These are phyloP conservation scores for Temnothorax nylanderi DNA, from an alignment of 1,140 invertebrate genomes.

Conservation along the genomic window DNA sequence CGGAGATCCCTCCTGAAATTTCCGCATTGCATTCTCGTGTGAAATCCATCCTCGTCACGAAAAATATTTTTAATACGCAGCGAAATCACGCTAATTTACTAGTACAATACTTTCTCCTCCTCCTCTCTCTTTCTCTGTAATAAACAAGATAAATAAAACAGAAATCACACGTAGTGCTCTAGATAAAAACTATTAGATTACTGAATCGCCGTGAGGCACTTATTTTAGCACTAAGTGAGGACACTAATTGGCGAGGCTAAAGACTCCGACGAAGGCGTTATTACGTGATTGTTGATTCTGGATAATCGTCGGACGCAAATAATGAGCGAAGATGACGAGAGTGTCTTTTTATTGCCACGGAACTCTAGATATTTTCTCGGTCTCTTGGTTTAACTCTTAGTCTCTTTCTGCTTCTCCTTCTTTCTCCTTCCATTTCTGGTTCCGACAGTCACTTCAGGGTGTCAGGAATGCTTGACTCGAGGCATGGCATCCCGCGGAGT, in stretches of 20 bases:
- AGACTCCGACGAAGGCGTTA: slow-evolving; percentile 18
- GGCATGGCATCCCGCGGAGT: slow-evolving; percentile 74
- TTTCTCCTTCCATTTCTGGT: slow-evolving; percentile 72
- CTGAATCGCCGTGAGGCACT: not conserved
- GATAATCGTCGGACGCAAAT: slow-evolving; percentile 41
- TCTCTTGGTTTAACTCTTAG: slow-evolving; percentile 59
- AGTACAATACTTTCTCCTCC: not conserved
- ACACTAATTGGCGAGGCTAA: slow-evolving; percentile 1
- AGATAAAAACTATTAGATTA: slow-evolving; percentile 19
- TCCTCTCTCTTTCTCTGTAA: not conserved
- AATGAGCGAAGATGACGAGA: not conserved
- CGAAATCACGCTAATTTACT: not conserved
- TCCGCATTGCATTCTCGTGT: slow-evolving; percentile 82
- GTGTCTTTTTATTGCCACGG: slow-evolving; percentile 52
- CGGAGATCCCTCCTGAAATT: slow-evolving; percentile 78
- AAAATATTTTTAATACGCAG: slow-evolving; percentile 29
- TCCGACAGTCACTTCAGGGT: slow-evolving; percentile 76
- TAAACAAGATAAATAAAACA: not conserved
- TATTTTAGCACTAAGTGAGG: slow-evolving; percentile 7
- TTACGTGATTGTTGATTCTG: slow-evolving; percentile 53
- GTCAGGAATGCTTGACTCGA: slow-evolving; percentile 76
- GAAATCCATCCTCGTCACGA: slow-evolving; percentile 77
- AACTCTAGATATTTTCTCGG: slow-evolving; percentile 69
- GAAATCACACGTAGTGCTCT: not conserved
- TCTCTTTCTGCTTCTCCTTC: slow-evolving; percentile 40